Base-by-base conservation (phyloP, 1,140 invertebrate genomes). In the Aradophagus sp. region DNA sequence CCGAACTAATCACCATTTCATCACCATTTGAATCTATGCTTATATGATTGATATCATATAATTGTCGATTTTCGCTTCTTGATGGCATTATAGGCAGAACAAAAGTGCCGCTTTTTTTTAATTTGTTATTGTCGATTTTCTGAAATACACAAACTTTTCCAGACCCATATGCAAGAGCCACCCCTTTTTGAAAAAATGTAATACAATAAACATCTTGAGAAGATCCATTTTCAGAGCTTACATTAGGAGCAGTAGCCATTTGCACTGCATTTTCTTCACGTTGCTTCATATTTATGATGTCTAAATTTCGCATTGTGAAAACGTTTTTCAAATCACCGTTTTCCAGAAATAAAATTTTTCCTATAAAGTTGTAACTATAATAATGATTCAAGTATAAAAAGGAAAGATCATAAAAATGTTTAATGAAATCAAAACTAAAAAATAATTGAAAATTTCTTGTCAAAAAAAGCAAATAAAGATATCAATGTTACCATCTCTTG, bases 301-400 rank as follows among this genome's bases (percentile, higher is more conserved):
- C 75, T 1, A 89, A 82, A 11, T 91, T 89, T 0, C 67, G 29
- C 1, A 89, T 88, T 77, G 84, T 83, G 80, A 89, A 88, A 73
- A 91, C 77, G 70, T 87, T 86, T 58, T 91, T 91, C 31, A 94
- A 80, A 70, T 96, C 94, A 6, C 93, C 93, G 75, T 91, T 91
- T 76, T 95, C 93, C 35, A 95, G 88, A 27, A 93, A 84, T 74
- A 95, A 86, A 16, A 95, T 86, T 58, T 89, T 86, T 1, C 71
- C 65, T 74, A 15, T 1, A 44, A 62, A 34, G 41, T 38, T 15
- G 19, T 20, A 44, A 5, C 3, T 5, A 14, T 34, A 14, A 34
- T 14, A 34, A 34, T 34, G 20, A 23, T 23, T 23, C 20, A n/a
- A n/a, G 27, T 29, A 29, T 34, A 13, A 13, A 34, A 2, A 3